phyloP scores from a whole-genome alignment of 2,113 vertebrate genomes.

The Anhinga rufa region DNA sequence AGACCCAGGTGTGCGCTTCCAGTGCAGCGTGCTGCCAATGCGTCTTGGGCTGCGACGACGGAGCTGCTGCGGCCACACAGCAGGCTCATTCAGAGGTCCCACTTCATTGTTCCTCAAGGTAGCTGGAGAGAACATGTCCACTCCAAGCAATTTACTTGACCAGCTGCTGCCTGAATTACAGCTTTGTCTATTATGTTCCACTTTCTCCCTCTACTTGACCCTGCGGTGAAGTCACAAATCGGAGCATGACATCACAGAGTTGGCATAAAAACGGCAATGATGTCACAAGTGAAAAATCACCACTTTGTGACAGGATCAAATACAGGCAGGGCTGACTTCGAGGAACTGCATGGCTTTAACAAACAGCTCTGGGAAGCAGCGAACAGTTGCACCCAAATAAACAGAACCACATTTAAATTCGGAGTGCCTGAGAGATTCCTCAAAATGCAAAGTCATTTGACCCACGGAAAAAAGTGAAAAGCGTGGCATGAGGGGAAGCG shows the following conservation, averaged over 20 bases:
- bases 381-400: neutral
- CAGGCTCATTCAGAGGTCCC: neutral
- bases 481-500: rapidly evolving
- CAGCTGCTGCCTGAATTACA: conserved; percentile 39
- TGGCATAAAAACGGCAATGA: neutral
- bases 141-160: conserved; percentile 51
- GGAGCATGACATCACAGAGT: neutral
- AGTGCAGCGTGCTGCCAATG: rapidly evolving
- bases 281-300: neutral
- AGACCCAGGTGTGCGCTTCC: neutral
- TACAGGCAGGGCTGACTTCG: neutral
- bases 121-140: conserved; percentile 12
- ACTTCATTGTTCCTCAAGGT: conserved; percentile 40
- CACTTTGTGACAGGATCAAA: neutral
- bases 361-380: neutral
- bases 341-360: neutral
- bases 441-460: neutral
- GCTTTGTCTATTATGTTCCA: conserved; percentile 36
- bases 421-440: neutral
- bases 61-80: neutral
- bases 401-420: neutral
- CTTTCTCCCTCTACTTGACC: neutral
- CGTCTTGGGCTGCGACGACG: rapidly evolving
- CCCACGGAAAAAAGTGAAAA: rapidly evolving
- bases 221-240: neutral